Base-by-base conservation (phyloP, 2,888 invertebrate species). In the Thereva unica region DNA sequence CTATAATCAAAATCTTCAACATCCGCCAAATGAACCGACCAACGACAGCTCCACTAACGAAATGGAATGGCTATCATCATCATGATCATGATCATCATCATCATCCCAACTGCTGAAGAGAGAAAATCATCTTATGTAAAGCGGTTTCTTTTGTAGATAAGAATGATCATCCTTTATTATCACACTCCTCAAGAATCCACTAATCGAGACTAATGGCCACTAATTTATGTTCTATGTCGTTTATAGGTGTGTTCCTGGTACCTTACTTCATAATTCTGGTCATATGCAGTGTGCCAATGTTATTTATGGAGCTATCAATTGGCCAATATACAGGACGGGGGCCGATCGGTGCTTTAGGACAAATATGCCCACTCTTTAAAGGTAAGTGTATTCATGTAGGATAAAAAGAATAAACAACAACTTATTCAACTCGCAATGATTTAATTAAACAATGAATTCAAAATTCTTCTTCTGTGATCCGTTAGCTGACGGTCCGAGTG, bases 301-400 rank as follows among this genome's bases (percentile, higher is more conserved):
- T 97, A 69, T 95, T 94, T 79, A 95, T 96, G 95, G 96, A 97
- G 82, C 82, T 96, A 73, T 90, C 93, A 49, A 86, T 96, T 71
- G 96, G 96, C 42, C 96, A 97, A 80, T 95, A 91, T 78, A 95
- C 95, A 42, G 89, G 94, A 71, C 86, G 94, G 74, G 96, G 96
- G 67, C 94, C 95, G 50, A 94, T 96, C 72, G 92, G 93, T 68
- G 95, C 95, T 55, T 82, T 96, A 73, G 92, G 91, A 71, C 94
- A 94, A 82, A 86, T 96, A 70, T 95, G 95, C 79, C 95, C 96
- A 8, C 83, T 96, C 67, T 92, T 95, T 74, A 95, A 95, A 90
- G 96, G 94, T 93, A 80, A 79, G 78, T 78, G 50, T 38, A 41
- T 50, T 53, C 50, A 56, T 59, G 44, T 76, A 44, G 8, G 67